A percentile compares a stretch with the other conserved stretches of the same genome.
Evolutionary conservation across 2,888 invertebrate species (phyloP).

Genomic region (Zootermopsis nevadensis): DNA sequence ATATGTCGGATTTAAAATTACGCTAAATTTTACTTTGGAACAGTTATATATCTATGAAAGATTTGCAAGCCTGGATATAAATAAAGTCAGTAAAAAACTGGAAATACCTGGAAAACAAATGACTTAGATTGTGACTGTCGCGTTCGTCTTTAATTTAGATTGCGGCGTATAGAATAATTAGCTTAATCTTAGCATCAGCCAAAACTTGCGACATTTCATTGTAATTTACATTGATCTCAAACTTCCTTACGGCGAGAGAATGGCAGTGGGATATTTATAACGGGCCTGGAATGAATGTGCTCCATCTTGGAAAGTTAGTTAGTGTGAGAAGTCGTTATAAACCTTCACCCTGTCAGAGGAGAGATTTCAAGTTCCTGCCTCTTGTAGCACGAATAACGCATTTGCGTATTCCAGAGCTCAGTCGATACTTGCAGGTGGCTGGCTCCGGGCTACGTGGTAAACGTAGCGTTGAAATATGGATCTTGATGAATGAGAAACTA

Average conservation of each 20-base stretch:
- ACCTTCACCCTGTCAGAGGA: neutral
- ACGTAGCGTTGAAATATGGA: neutral
- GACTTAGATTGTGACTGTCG: too few species aligned
- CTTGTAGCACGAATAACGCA: neutral
- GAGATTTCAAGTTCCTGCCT: neutral
- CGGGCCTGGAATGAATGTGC: neutral
- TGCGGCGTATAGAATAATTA: too few species aligned
- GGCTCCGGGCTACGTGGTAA: neutral
- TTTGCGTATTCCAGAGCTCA: neutral
- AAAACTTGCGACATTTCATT: neutral
- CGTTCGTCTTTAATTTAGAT: too few species aligned
- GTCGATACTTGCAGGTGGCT: neutral
- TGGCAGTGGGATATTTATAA: neutral
- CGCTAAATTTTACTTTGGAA: too few species aligned
- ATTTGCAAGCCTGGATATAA: too few species aligned
- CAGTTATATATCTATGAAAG: too few species aligned
- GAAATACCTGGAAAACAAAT: too few species aligned
- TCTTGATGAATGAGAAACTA: neutral
- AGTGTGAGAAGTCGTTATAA: neutral
- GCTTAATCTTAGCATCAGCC: neutral
- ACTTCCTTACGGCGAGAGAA: neutral
- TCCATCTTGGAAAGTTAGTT: conserved; percentile 5
- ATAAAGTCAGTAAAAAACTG: too few species aligned
- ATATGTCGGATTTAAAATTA: too few species aligned
- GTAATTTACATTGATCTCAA: neutral